Percentiles rank a stretch among this genome's conserved stretches.
Evolutionary conservation across 92 coral and sea anemone genomes (phyloP).

Genomic region (Umimayanthus kanabou): DNA sequence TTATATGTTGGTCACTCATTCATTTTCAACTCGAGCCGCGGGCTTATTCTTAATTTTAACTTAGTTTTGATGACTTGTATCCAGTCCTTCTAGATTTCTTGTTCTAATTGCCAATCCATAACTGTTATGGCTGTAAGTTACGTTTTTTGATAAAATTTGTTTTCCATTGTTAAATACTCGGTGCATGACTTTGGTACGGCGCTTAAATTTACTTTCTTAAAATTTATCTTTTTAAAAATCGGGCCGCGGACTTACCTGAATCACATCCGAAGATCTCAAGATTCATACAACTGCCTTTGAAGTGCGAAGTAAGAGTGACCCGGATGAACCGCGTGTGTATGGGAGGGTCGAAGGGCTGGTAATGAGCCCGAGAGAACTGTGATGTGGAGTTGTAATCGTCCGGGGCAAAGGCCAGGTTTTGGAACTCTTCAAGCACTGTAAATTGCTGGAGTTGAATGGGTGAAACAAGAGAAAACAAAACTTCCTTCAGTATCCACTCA

Average conservation of each 20-base stretch:
- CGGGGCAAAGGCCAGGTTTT: slow-evolving; percentile 31
- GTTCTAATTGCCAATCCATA: no score
- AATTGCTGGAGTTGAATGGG: slow-evolving; percentile 28
- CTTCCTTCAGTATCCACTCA: not conserved
- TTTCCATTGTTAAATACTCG: no score
- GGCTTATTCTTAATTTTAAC: no score
- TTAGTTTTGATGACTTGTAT: no score
- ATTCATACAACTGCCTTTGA: slow-evolving; percentile 45
- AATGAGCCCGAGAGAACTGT: slow-evolving; percentile 59
- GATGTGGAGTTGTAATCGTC: slow-evolving; percentile 32
- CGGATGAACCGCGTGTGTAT: slow-evolving; percentile 77
- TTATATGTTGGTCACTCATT: no score
- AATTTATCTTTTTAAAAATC: no score
- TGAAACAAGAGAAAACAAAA: not conserved
- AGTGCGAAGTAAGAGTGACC: slow-evolving; percentile 58
- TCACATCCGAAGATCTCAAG: slow-evolving; percentile 76
- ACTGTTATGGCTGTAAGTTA: no score
- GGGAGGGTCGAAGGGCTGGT: slow-evolving; percentile 78
- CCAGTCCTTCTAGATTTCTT: no score
- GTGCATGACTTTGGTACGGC: no score
- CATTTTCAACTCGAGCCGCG: no score
- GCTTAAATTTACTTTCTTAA: no score
- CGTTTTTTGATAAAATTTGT: no score
- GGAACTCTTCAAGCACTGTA: slow-evolving; percentile 35
- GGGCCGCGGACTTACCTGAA: slow-evolving; percentile 70